Conservation (phyloP, 30 jellyfish, hydroid and myxozoan species). For the Sanderia malayensis region DNA sequence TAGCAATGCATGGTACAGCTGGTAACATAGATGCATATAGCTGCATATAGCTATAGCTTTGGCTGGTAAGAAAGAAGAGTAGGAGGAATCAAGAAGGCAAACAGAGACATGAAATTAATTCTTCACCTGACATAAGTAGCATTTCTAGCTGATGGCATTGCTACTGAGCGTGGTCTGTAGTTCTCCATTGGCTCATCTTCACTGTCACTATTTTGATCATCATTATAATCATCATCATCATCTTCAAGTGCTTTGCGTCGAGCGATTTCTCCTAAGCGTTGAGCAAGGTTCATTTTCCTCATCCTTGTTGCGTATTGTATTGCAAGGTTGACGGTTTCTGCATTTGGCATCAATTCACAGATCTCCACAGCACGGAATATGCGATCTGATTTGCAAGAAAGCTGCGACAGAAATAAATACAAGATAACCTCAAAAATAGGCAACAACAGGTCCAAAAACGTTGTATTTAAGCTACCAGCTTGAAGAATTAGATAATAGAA, state of each 20-base stretch:
- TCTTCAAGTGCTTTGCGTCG: conserved; percentile 62
- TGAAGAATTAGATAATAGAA: no score
- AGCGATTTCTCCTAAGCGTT: conserved; percentile 72
- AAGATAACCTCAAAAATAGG: no score
- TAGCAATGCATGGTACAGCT: no score
- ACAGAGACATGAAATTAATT: not conserved
- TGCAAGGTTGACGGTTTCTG: conserved; percentile 79
- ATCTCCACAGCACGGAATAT: conserved; percentile 89
- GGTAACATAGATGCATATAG: no score
- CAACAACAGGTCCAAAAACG: no score
- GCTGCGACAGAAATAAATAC: conserved; percentile 53
- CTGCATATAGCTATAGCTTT: no score
- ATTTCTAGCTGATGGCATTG: conserved; percentile 10
- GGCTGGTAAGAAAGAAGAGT: no score
- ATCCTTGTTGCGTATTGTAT: conserved; percentile 87
- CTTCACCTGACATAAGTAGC: not conserved
- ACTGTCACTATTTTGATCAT: conserved; percentile 20
- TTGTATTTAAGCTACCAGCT: no score
- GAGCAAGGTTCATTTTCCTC: conserved; percentile 78
- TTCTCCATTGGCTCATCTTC: conserved; percentile 14
- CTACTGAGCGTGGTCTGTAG: not conserved
- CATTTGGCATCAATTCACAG: conserved; percentile 82
- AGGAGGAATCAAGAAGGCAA: no score
- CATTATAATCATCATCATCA: conserved; percentile 44
- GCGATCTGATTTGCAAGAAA: conserved; percentile 95